Conservation (phyloP, 2,113 vertebrate genomes). For the Heterochromis multidens region DNA sequence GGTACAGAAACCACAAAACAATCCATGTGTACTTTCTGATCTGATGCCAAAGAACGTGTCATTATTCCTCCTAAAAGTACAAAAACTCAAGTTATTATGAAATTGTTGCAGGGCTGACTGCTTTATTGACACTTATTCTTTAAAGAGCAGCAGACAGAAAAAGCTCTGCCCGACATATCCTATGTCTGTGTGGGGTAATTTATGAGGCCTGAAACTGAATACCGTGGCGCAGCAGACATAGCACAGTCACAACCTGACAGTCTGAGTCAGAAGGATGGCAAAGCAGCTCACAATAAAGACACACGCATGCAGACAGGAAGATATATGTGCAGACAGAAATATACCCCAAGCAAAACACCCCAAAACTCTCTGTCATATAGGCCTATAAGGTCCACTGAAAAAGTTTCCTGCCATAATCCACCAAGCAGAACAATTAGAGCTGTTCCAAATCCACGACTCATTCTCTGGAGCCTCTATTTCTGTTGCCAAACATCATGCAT, state of each 20-base stretch:
- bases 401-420: slow-evolving; percentile 18
- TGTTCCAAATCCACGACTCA: slow-evolving; percentile 32
- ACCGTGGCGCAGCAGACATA: slow-evolving; percentile 36
- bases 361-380: slow-evolving; percentile 2
- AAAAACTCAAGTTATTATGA: background rate
- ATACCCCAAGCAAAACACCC: slow-evolving; percentile 4
- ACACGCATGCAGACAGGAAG: slow-evolving; percentile 13
- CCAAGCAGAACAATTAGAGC: slow-evolving; percentile 40
- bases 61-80: slow-evolving; percentile 19
- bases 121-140: slow-evolving; percentile 50
- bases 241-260: slow-evolving; percentile 36
- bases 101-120: background rate
- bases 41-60: background rate
- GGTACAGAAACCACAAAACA: slow-evolving; percentile 14
- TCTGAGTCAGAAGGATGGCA: slow-evolving; percentile 27
- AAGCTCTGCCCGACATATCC: slow-evolving; percentile 58
- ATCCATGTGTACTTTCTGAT: slow-evolving; percentile 6
- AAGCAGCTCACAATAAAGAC: slow-evolving; percentile 23
- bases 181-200: slow-evolving; percentile 61
- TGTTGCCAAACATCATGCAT: slow-evolving; percentile 20
- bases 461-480: slow-evolving; percentile 28
- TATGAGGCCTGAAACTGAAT: slow-evolving; percentile 61
- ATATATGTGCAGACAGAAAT: slow-evolving; percentile 40
- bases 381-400: slow-evolving; percentile 14
- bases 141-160: slow-evolving; percentile 63